A percentile compares a stretch with the other conserved stretches of the same genome.
Conservation (phyloP, 2,113 vertebrate genomes). For the Menidia beryllina region DNA sequence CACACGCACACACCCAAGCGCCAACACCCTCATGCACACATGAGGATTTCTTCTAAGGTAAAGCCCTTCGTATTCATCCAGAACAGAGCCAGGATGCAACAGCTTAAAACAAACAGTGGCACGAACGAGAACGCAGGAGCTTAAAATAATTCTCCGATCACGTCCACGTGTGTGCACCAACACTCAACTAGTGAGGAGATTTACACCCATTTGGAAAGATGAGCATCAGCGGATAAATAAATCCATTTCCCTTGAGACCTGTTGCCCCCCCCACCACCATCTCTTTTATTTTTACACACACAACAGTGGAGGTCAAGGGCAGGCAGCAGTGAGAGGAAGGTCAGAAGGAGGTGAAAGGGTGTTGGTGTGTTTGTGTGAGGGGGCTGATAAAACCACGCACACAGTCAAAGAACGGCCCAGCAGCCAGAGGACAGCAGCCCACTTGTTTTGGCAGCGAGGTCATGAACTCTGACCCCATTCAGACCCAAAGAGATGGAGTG, state of each 20-base stretch:
- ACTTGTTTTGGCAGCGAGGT: slow-evolving; percentile 62
- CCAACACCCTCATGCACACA: slow-evolving; percentile 18
- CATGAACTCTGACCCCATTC: slow-evolving; percentile 61
- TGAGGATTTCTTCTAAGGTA: slow-evolving; percentile 26
- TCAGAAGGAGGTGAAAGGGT: slow-evolving; percentile 49
- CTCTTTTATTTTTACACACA: slow-evolving; percentile 42
- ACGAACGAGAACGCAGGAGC: slow-evolving; percentile 26
- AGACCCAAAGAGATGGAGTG: slow-evolving; percentile 44
- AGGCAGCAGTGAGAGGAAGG: slow-evolving; percentile 58
- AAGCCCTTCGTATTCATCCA: slow-evolving; percentile 27
- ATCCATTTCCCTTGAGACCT: slow-evolving; percentile 43
- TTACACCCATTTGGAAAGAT: slow-evolving; percentile 61
- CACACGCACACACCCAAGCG: not conserved
- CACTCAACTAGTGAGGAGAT: slow-evolving; percentile 34
- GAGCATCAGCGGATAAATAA: slow-evolving; percentile 63
- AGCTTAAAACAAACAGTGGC: slow-evolving; percentile 36
- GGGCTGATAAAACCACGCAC: slow-evolving; percentile 35
- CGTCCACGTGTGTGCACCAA: slow-evolving; percentile 22
- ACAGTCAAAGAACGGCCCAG: slow-evolving; percentile 24
- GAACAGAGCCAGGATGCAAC: slow-evolving; percentile 27
- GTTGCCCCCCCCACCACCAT: slow-evolving; percentile 38
- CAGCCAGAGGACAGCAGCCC: slow-evolving; percentile 26
- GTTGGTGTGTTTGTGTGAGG: slow-evolving; percentile 19
- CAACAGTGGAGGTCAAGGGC: slow-evolving; percentile 70
- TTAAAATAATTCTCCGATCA: slow-evolving; percentile 13